Evolutionary conservation across 2,888 invertebrate genomes (phyloP), one percentile per base, ranked within the genome.

Genomic region (Mactromeris polynyma): DNA sequence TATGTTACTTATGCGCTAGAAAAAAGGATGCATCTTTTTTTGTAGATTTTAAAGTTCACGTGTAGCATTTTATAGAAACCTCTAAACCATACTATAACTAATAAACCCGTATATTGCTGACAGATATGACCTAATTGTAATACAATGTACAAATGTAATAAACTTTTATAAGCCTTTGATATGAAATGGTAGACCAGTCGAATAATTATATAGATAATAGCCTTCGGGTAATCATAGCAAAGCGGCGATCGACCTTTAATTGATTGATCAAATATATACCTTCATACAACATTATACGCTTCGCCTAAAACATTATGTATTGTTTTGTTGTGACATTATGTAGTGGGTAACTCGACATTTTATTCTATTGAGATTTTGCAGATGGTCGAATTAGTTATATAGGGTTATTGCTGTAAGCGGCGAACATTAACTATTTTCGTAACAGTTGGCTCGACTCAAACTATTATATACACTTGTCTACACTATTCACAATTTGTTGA

Each of bases 191-290:
- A 64, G 11, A 64, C 26, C 7, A 64, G 26, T 64, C 26, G 26
- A 51, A 51, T 51, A 51, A 51, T 51, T 51, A 64, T 64, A 64
- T 7, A 64, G 26, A 64, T 64, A 64, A 64, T 64, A 64, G 58
- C 58, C 58, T 7, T 64, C 2, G n/a, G 58, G n/a, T 3, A 46
- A 46, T 2, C 46, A 11, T 46, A 26, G 11, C 26, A n/a, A 64
- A 17, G 36, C 0, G 36, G 33, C 33, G 26, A 33, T 73, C 73
- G 19, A 73, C 73, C 31, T 73, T 73, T 73, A 73, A 73, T 33
- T 36, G 73, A 73, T 73, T 36, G 26, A 73, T 36, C 73, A 33
- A 73, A 73, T 31, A 69, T 54, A 19, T n/a, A n/a, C n/a, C 54
- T 54, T 54, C 69, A 31, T 69, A 9, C 36, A 2, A 73, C 11